phyloP scores from a whole-genome alignment of 2,113 vertebrate species.

The Eubucco bourcierii region DNA sequence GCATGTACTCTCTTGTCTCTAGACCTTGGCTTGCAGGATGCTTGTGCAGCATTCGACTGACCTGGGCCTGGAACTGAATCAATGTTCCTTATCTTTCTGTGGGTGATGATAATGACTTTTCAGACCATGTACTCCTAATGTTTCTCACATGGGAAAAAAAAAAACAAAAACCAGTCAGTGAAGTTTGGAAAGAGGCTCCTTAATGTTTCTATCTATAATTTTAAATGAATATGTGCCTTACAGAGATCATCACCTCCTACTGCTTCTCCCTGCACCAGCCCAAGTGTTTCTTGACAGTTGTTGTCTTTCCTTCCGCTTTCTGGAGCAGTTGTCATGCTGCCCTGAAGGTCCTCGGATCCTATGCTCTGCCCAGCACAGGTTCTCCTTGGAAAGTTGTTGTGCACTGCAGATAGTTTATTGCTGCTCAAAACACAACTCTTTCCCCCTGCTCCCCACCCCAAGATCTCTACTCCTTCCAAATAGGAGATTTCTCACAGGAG shows the following conservation, averaged over 20 bases:
- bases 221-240: neutral
- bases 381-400: neutral
- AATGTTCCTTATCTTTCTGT: neutral
- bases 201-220: neutral
- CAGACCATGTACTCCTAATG: neutral
- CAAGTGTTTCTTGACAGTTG: neutral
- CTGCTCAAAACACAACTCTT: neutral
- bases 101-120: neutral
- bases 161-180: neutral
- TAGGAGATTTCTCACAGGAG: neutral
- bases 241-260: neutral
- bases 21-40: neutral
- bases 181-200: neutral
- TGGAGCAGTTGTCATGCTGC: neutral
- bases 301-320: neutral
- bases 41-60: neutral
- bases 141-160: neutral
- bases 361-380: neutral
- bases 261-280: neutral
- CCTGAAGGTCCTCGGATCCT: neutral
- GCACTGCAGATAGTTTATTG: neutral
- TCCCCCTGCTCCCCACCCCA: neutral
- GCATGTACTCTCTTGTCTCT: neutral
- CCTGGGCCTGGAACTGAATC: neutral
- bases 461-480: neutral